Conservation (phyloP, 1,140 invertebrate genomes). For the Oryctes rhinoceros region DNA sequence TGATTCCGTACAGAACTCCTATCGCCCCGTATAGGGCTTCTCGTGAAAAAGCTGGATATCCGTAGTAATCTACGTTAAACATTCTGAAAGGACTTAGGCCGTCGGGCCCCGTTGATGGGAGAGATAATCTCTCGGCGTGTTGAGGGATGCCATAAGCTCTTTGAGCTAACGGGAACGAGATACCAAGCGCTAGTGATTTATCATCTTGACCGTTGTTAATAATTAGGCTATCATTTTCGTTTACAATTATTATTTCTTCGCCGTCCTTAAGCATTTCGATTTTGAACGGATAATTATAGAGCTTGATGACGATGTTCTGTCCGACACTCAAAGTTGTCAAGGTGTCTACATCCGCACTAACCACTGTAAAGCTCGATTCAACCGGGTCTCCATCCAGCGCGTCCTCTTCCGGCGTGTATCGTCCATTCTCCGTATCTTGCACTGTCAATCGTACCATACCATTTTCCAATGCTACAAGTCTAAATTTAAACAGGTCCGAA, state of each 20-base stretch:
- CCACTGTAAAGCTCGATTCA: not conserved
- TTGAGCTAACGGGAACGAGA: slow-evolving; percentile 89
- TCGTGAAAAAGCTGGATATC: slow-evolving; percentile 89
- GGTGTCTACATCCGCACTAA: not conserved
- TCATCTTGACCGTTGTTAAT: slow-evolving; percentile 28
- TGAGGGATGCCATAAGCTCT: slow-evolving; percentile 95
- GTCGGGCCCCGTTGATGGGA: slow-evolving; percentile 79
- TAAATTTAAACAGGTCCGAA: not conserved
- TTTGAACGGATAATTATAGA: not conserved
- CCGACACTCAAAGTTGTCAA: not conserved
- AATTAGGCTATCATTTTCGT: slow-evolving; percentile 92
- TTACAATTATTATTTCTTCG: slow-evolving; percentile 60
- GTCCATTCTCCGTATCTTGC: slow-evolving; percentile 47
- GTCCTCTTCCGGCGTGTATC: slow-evolving; percentile 35
- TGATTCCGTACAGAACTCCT: slow-evolving; percentile 91
- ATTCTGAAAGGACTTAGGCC: slow-evolving; percentile 88
- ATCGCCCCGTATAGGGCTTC: slow-evolving; percentile 96
- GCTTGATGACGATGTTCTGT: not conserved
- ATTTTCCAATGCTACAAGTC: slow-evolving; percentile 32
- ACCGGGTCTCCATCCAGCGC: slow-evolving; percentile 44
- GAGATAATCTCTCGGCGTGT: slow-evolving; percentile 89
- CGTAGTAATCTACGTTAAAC: slow-evolving; percentile 98
- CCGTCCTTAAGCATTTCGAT: not conserved
- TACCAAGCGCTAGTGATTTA: slow-evolving; percentile 87
- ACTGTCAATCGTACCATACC: slow-evolving; percentile 44